These are phyloP conservation scores for Gyps fulvus DNA, from an alignment of 2,113 vertebrate species.

Conservation along the genomic window DNA sequence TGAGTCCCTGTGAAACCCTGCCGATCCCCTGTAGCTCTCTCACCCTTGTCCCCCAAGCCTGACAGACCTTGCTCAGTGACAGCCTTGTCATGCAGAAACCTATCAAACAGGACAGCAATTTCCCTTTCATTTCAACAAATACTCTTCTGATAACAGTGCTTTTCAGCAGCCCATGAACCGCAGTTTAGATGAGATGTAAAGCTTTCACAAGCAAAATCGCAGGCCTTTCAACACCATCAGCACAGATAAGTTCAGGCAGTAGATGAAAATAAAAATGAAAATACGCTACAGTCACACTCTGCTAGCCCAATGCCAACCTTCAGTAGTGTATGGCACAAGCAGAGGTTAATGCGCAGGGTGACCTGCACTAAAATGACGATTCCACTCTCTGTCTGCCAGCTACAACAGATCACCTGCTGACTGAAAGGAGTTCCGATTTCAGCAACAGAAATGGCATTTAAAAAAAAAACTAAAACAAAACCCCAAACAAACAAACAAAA, in stretches of 20 bases:
- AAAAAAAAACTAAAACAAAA: background rate
- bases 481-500: background rate
- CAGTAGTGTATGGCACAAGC: background rate
- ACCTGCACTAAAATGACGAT: background rate
- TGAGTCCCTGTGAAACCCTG: background rate
- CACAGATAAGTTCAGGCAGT: background rate
- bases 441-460: background rate
- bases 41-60: background rate
- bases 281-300: background rate
- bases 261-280: slow-evolving; percentile 7
- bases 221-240: background rate
- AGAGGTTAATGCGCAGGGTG: background rate
- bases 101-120: background rate
- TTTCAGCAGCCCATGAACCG: background rate
- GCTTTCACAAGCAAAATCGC: background rate
- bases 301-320: background rate
- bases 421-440: background rate
- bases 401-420: background rate
- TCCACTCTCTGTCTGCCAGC: background rate
- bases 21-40: background rate
- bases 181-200: background rate
- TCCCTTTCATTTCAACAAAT: background rate
- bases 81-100: background rate
- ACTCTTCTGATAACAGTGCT: background rate
- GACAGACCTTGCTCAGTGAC: background rate